Evolutionary conservation across 2,888 invertebrate genomes (phyloP), one percentile per base, ranked within the genome.

Genomic region (Elmis aenea): DNA sequence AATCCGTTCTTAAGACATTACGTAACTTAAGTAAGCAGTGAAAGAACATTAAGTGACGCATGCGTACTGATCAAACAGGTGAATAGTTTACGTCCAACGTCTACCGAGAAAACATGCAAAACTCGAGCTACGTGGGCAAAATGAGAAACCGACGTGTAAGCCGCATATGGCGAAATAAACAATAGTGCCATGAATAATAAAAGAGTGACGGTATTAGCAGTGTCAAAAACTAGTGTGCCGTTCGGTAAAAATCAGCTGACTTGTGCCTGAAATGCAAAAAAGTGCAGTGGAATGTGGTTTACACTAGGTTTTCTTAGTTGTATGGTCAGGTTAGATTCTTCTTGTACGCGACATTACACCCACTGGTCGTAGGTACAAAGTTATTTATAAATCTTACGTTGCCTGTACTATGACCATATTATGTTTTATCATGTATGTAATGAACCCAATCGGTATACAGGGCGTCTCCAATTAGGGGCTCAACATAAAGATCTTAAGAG

Each of bases 151-250:
- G 38, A 36, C 39, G 32, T 36, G 32, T 32, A 40, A 42, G 39
- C 39, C 46, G 56, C 58, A 59, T 57, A 58, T 58, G 58, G 55
- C 54, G 54, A 46, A 50, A 52, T 48, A 49, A 55, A 52, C 44
- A 46, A 49, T 38, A 41, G 57, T 57, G 54, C 49, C 52, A 54
- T 57, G 50, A 38, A 39, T 42, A 35, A 33, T 31, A 33, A 42
- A 42, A 38, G 41, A 46, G 39, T 49, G 48, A 44, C 44, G 32
- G 29, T 42, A 33, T 36, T 38, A 35, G 25, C 27, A 34, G 46
- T 46, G 46, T 34, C 28, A 43, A 33, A 40, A 44, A 45, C 21
- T 32, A 30, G 43, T 46, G 42, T 39, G 39, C 33, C 29, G 41
- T 46, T 42, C 27, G 32, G 14, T 32, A 41, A 47, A 48, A 41